A percentile compares a stretch with the other conserved stretches of the same genome.
These are phyloP conservation scores for Galago senegalensis DNA, from an alignment of 2,797 vertebrate genomes.

Conservation along the genomic window DNA sequence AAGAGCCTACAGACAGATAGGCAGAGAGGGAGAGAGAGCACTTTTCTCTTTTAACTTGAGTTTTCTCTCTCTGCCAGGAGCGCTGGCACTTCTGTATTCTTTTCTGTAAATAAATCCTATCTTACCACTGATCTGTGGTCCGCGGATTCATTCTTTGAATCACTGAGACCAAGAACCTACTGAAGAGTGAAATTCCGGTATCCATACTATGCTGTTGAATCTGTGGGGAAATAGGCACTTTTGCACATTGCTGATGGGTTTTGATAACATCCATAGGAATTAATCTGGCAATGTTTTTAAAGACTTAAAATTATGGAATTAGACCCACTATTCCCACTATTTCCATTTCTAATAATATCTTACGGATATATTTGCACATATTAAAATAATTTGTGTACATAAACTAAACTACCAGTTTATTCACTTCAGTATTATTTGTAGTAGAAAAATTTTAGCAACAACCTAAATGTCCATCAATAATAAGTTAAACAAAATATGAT, in stretches of 20 bases:
- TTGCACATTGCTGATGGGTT: neutral
- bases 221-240: neutral
- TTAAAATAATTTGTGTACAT: slow-evolving; percentile 39
- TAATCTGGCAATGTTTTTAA: slow-evolving; percentile 16
- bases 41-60: no score
- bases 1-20: no score
- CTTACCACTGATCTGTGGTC: no score
- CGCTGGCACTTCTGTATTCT: no score
- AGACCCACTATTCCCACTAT: neutral
- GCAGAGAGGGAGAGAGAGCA: no score
- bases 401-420: slow-evolving; percentile 41
- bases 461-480: neutral
- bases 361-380: neutral
- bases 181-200: no score
- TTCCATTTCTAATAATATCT: slow-evolving; percentile 32
- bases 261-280: slow-evolving; percentile 24
- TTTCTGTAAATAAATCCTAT: no score
- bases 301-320: slow-evolving; percentile 48
- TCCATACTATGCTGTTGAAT: neutral
- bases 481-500: neutral
- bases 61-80: no score
- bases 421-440: slow-evolving; percentile 12
- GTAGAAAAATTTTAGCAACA: slow-evolving; percentile 29
- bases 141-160: no score
- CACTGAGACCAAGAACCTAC: no score